Conservation (phyloP, 2,113 vertebrate species). For the Cygnus atratus region DNA sequence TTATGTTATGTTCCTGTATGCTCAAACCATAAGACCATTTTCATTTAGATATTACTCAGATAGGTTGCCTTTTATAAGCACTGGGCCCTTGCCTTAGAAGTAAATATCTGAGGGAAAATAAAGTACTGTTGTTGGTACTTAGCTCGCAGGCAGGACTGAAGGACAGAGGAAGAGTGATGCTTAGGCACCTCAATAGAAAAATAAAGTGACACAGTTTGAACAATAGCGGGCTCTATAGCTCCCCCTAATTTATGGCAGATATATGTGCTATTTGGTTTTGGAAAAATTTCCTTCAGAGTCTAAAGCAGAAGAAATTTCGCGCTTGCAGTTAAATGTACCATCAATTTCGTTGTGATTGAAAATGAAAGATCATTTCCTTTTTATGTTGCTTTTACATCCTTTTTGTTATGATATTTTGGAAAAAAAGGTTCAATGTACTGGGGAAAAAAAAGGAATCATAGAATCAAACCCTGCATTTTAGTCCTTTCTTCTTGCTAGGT, state of each 20-base stretch:
- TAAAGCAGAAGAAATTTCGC: not conserved
- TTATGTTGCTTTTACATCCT: not conserved
- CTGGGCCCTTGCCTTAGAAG: not conserved
- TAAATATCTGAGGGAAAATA: not conserved
- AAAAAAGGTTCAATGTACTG: not conserved
- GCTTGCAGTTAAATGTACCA: not conserved
- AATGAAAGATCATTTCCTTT: not conserved
- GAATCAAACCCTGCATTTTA: not conserved
- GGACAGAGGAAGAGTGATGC: not conserved
- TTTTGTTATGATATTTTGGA: not conserved
- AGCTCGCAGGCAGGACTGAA: not conserved
- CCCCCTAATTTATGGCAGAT: not conserved
- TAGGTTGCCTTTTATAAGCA: not conserved
- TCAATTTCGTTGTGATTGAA: constrained; percentile 14
- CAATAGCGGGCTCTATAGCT: not conserved
- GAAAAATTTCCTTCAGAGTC: not conserved
- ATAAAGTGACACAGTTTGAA: not conserved
- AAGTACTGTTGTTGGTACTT: not conserved
- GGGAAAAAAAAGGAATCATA: not conserved
- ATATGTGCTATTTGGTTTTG: not conserved
- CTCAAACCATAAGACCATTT: not conserved
- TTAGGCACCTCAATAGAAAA: not conserved
- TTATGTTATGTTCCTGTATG: not conserved
- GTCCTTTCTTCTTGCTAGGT: not conserved
- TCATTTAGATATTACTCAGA: not conserved